phyloP scores from a whole-genome alignment of 2,888 invertebrate species.

The Melolontha melolontha region DNA sequence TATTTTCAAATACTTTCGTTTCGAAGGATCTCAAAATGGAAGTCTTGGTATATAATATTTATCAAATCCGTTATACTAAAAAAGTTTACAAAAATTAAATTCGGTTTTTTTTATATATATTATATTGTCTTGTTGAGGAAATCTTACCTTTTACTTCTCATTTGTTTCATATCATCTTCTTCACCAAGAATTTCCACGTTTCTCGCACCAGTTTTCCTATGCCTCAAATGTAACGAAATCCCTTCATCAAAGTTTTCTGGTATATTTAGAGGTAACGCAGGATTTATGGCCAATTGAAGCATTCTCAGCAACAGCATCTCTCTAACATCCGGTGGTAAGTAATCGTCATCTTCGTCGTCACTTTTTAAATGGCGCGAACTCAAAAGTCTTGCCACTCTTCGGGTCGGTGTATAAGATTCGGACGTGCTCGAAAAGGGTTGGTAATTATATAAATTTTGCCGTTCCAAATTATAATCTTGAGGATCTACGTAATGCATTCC shows the following conservation, averaged over 20 bases:
- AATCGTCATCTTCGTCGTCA: constrained; percentile 65
- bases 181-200: constrained; percentile 81
- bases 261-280: constrained; percentile 66
- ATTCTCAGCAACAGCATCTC: constrained; percentile 79
- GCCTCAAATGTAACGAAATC: constrained; percentile 66
- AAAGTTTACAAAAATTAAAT: too few relatives aligned
- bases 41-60: too few relatives aligned
- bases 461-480: constrained; percentile 38
- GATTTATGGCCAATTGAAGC: constrained; percentile 79
- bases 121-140: too few relatives aligned
- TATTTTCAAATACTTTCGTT: too few relatives aligned
- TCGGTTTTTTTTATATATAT: too few relatives aligned
- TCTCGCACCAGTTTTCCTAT: constrained; percentile 73
- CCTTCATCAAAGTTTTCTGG: constrained; percentile 56
- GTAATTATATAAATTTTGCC: constrained; percentile 51
- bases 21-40: too few relatives aligned
- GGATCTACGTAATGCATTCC: constrained; percentile 37
- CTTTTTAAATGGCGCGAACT: constrained; percentile 46
- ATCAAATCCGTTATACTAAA: too few relatives aligned
- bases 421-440: constrained; percentile 44
- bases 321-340: constrained; percentile 76
- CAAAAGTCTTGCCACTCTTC: constrained; percentile 59
- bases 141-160: constrained; percentile 25
- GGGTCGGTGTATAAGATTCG: constrained; percentile 57
- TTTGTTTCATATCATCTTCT: constrained; percentile 60